Conservation (phyloP, 2,113 vertebrate genomes). For the Excalfactoria chinensis region DNA sequence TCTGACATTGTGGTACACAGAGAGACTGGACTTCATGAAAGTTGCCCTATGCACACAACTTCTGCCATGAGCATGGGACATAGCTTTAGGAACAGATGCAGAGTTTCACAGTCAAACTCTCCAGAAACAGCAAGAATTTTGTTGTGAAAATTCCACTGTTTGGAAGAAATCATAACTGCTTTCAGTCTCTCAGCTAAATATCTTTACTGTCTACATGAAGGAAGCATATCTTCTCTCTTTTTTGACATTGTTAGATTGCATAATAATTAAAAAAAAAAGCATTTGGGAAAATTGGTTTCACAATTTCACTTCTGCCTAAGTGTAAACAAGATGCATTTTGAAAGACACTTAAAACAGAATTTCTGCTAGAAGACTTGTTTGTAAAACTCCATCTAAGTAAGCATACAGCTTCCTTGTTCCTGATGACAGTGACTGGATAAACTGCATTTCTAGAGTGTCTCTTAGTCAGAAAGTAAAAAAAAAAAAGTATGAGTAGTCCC, state of each 20-base stretch:
- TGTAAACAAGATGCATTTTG: neutral
- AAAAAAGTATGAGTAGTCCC: neutral
- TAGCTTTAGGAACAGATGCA: neutral
- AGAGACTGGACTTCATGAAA: neutral
- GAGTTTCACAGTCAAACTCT: neutral
- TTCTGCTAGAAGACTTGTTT: neutral
- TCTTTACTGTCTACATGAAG: neutral
- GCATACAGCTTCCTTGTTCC: neutral
- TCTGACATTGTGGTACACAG: neutral
- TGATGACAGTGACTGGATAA: neutral
- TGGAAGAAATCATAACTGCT: neutral
- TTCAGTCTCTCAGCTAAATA: neutral
- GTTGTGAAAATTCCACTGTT: neutral
- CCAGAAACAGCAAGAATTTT: neutral
- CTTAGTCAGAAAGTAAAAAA: neutral
- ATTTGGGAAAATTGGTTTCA: neutral
- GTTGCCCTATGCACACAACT: neutral
- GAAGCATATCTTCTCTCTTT: neutral
- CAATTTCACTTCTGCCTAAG: neutral
- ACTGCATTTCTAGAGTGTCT: neutral
- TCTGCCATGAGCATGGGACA: neutral
- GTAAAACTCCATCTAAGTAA: neutral
- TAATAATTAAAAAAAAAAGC: constrained; percentile 8
- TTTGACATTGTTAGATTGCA: neutral
- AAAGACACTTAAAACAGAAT: constrained; percentile 1